Evolutionary conservation across 1,140 invertebrate genomes (phyloP).

Genomic region (Dufourea novaeangliae): DNA sequence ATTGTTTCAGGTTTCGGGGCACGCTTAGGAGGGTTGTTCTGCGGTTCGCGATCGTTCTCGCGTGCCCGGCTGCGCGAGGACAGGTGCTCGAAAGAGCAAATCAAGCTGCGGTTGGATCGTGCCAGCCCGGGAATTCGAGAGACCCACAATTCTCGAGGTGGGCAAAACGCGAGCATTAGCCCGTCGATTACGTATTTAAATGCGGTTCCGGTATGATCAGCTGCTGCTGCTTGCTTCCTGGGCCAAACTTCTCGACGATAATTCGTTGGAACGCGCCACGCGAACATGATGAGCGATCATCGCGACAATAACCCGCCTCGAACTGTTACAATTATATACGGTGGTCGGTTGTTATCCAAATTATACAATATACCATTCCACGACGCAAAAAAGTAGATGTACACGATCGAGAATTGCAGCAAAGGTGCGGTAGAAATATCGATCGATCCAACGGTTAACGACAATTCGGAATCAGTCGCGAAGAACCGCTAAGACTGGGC

Average conservation of each 20-base stretch:
- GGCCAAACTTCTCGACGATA: conserved; percentile 64
- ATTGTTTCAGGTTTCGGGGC: no score
- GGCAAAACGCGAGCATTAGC: conserved; percentile 61
- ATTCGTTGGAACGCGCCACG: conserved; percentile 57
- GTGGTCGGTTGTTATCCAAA: no score
- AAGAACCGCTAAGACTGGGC: no score
- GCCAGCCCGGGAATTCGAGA: not conserved
- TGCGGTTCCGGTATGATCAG: conserved; percentile 75
- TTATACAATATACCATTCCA: no score
- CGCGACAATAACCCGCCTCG: not conserved
- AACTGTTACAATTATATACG: not conserved
- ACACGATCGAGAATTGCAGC: no score
- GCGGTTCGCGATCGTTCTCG: no score
- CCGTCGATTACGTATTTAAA: conserved; percentile 73
- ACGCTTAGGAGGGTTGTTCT: no score
- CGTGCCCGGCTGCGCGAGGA: not conserved
- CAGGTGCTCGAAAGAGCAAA: not conserved
- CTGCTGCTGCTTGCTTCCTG: conserved; percentile 68
- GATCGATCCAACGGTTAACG: not conserved
- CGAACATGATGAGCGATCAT: conserved; percentile 52
- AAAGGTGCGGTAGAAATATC: not conserved
- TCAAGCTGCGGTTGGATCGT: not conserved
- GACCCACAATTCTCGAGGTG: not conserved
- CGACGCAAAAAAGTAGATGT: no score
- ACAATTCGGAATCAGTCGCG: not conserved